Percentiles rank a stretch among this genome's conserved stretches.
phyloP scores from a whole-genome alignment of 2,888 invertebrate species.

The Dusona sp. region DNA sequence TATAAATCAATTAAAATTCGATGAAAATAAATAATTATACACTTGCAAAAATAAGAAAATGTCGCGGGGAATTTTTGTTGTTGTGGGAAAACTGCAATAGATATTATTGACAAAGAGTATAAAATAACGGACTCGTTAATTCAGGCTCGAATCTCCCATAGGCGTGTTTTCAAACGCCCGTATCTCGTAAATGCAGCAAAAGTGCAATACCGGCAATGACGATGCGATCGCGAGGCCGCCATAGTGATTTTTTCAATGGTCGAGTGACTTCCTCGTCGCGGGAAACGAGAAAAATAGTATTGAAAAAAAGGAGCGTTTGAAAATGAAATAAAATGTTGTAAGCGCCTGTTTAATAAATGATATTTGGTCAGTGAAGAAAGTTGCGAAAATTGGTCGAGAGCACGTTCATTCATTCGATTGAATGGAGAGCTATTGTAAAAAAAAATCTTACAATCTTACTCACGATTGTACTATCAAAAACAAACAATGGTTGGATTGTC shows the following conservation, averaged over 20 bases:
- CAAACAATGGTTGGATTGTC: slow-evolving; percentile 7
- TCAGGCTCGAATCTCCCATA: not conserved
- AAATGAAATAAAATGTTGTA: not conserved
- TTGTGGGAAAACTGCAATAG: not conserved
- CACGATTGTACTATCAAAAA: not conserved
- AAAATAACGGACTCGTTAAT: not conserved
- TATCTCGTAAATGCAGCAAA: slow-evolving; percentile 41
- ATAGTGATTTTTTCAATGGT: slow-evolving; percentile 63
- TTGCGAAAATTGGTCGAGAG: not conserved
- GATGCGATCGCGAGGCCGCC: slow-evolving; percentile 58
- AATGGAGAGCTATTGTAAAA: not conserved
- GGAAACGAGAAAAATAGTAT: slow-evolving; percentile 36
- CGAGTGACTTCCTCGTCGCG: slow-evolving; percentile 55
- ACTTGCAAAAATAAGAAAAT: not conserved
- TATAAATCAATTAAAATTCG: not conserved
- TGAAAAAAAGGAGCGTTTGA: slow-evolving; percentile 10
- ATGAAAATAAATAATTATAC: not conserved
- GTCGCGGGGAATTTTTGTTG: not conserved
- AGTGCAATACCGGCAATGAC: slow-evolving; percentile 57
- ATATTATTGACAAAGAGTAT: not conserved
- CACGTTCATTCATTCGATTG: not conserved
- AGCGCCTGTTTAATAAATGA: not conserved
- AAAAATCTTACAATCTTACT: not conserved
- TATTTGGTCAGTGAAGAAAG: not conserved
- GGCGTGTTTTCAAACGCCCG: not conserved